Conservation (phyloP, 2,888 invertebrate genomes). For the Frankliniella intonsa region DNA sequence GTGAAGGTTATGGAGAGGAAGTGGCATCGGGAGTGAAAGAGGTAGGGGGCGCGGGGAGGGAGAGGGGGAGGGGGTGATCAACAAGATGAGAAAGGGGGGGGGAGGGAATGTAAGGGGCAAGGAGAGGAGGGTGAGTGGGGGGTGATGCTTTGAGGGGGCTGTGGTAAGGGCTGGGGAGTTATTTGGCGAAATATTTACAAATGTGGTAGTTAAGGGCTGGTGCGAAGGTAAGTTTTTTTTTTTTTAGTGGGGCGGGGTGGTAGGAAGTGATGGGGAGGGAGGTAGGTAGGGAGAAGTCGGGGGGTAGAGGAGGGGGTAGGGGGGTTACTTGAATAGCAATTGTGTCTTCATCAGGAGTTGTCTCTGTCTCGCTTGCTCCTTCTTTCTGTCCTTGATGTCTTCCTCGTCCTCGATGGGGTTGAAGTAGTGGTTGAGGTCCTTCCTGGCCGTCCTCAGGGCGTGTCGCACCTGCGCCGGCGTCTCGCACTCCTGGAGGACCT, state of each 20-base stretch:
- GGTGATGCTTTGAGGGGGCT: background rate
- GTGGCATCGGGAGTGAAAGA: background rate
- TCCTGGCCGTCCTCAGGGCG: constrained; percentile 14
- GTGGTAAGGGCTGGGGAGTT: background rate
- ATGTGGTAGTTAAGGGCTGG: background rate
- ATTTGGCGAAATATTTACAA: no score
- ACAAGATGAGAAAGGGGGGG: no score
- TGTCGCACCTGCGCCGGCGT: constrained; percentile 4
- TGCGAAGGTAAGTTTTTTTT: background rate
- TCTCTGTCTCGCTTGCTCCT: background rate
- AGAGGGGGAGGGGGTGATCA: background rate
- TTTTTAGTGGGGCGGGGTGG: background rate
- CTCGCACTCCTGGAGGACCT: constrained; percentile 19
- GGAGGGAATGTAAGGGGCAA: no score
- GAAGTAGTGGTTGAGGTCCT: constrained; percentile 16
- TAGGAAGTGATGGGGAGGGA: background rate
- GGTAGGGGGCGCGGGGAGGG: background rate
- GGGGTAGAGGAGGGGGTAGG: background rate
- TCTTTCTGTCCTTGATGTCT: constrained; percentile 3
- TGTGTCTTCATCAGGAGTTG: constrained; percentile 6
- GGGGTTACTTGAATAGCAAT: background rate
- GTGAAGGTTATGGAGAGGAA: background rate
- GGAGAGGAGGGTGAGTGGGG: background rate
- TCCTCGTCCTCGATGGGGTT: constrained; percentile 21
- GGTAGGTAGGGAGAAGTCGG: background rate